phyloP scores from a whole-genome alignment of 2,888 invertebrate species.

The Hermodice carunculata region DNA sequence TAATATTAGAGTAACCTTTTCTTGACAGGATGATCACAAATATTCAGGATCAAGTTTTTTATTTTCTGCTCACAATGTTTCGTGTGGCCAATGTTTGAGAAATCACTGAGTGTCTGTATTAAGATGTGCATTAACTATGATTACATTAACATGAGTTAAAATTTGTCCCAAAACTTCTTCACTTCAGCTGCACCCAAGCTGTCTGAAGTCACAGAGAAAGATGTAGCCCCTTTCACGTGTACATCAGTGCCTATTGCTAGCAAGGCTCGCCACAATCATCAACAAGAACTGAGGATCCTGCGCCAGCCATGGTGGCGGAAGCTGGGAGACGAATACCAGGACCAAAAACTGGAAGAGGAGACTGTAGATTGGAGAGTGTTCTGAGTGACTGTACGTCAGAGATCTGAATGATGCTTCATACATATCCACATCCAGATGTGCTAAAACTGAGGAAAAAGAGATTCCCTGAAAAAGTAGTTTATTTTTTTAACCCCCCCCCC shows the following conservation, averaged over 20 bases:
- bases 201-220: constrained; percentile 53
- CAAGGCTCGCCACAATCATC: constrained; percentile 60
- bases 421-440: too few species aligned
- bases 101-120: too few species aligned
- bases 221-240: constrained; percentile 61
- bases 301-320: constrained; percentile 67
- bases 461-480: too few species aligned
- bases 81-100: too few species aligned
- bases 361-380: constrained; percentile 35
- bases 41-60: too few species aligned
- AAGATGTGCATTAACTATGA: background rate
- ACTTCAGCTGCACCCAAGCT: constrained; percentile 63
- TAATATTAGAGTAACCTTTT: too few species aligned
- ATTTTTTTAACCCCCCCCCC: too few species aligned
- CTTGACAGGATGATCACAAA: too few species aligned
- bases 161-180: background rate
- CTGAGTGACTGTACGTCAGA: too few species aligned
- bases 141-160: background rate
- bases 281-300: constrained; percentile 52
- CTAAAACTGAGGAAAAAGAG: too few species aligned
- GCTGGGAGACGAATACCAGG: constrained; percentile 42
- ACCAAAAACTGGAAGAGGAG: constrained; percentile 26
- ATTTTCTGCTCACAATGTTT: too few species aligned
- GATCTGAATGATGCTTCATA: too few species aligned
- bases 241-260: constrained; percentile 64